Percentiles rank a stretch among this genome's conserved stretches.
Conservation (phyloP, 2,888 invertebrate species). For the Nycteola revayana region DNA sequence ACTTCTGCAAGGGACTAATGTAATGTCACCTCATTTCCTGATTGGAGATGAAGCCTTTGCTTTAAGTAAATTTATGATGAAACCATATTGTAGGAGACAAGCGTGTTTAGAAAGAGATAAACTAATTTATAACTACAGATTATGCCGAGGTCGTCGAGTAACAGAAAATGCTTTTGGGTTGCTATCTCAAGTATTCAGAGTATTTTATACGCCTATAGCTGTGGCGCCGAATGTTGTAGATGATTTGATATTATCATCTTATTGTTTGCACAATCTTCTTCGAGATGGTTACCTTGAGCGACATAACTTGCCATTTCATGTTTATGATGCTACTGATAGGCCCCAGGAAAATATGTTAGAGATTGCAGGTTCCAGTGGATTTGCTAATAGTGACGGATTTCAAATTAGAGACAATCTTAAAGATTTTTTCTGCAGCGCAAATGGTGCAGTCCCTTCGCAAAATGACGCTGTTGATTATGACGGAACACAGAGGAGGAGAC, state of each 20-base stretch:
- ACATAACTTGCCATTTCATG: slow-evolving; percentile 10
- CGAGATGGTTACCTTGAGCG: slow-evolving; percentile 14
- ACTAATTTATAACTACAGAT: slow-evolving; percentile 19
- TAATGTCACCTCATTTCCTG: slow-evolving; percentile 14
- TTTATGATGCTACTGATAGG: not conserved
- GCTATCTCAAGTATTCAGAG: slow-evolving; percentile 24
- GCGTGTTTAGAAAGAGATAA: slow-evolving; percentile 14
- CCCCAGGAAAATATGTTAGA: slow-evolving; percentile 10
- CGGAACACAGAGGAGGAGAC: too few species aligned
- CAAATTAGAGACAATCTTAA: slow-evolving; percentile 9
- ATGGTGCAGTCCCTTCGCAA: slow-evolving; percentile 11
- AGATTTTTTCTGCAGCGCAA: slow-evolving; percentile 7
- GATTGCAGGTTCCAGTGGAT: slow-evolving; percentile 11
- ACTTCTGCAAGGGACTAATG: slow-evolving; percentile 14
- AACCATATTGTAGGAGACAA: slow-evolving; percentile 16
- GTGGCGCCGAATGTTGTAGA: slow-evolving; percentile 20
- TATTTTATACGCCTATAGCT: slow-evolving; percentile 27
- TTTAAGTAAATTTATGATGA: slow-evolving; percentile 20
- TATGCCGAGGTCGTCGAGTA: slow-evolving; percentile 13
- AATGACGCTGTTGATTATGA: too few species aligned
- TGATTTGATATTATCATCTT: slow-evolving; percentile 20
- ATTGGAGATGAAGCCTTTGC: slow-evolving; percentile 18
- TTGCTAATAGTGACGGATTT: slow-evolving; percentile 15
- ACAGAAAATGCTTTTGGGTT: slow-evolving; percentile 24
- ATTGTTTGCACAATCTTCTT: slow-evolving; percentile 28